Conservation (phyloP, 2,797 vertebrate genomes). For the Malacoraja senta region DNA sequence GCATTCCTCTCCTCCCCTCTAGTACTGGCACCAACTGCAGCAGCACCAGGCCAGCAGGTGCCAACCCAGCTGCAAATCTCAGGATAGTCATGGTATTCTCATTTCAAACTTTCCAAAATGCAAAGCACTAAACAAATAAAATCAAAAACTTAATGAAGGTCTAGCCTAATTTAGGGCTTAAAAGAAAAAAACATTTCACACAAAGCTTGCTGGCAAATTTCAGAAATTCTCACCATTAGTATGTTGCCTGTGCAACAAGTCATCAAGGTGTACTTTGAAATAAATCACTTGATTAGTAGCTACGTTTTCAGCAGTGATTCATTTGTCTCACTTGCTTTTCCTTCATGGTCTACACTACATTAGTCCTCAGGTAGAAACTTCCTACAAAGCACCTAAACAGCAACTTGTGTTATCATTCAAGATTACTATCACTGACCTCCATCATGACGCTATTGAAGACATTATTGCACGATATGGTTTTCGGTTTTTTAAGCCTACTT, state of each 20-base stretch:
- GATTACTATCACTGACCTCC: neutral
- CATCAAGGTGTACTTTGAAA: conserved; percentile 13
- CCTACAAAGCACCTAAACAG: neutral
- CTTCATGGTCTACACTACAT: neutral
- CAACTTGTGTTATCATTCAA: neutral
- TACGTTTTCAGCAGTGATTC: neutral
- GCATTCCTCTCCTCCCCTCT: neutral
- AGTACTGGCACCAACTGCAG: conserved; percentile 28
- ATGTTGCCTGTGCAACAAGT: neutral
- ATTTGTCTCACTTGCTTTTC: conserved; percentile 1
- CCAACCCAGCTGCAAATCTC: neutral
- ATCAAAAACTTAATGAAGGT: neutral
- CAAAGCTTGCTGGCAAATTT: neutral
- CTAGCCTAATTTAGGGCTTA: neutral
- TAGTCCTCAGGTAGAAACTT: neutral
- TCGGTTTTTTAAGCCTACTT: neutral
- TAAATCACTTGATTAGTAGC: neutral
- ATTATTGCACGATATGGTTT: neutral
- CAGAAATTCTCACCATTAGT: neutral
- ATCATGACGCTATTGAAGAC: neutral
- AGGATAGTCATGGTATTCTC: neutral
- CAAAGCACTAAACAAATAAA: neutral
- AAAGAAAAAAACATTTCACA: neutral
- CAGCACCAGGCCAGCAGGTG: conserved; percentile 23
- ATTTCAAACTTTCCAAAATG: neutral